Conservation (phyloP, 2,113 vertebrate species). For the Illadopsis cleaveri region DNA sequence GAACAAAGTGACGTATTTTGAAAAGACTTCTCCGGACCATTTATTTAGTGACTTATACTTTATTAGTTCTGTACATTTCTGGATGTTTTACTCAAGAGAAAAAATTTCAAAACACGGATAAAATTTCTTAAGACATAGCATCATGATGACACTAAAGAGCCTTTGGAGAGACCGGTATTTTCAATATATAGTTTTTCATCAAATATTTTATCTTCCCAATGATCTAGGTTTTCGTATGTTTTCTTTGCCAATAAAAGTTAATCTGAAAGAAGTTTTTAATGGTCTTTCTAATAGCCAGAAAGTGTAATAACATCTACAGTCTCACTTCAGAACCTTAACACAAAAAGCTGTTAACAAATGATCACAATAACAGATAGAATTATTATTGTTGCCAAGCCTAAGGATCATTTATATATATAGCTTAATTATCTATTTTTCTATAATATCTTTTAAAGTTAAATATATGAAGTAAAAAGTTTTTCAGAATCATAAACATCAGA, state of each 20-base stretch:
- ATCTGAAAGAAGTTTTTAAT: background rate
- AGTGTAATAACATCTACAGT: background rate
- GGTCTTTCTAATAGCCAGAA: background rate
- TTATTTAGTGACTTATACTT: background rate
- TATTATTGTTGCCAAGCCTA: background rate
- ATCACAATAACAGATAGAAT: background rate
- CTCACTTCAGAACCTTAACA: background rate
- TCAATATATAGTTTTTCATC: background rate
- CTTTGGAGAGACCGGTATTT: background rate
- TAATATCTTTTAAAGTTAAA: background rate
- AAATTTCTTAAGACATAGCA: background rate
- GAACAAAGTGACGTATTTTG: background rate
- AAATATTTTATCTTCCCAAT: background rate
- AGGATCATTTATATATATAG: background rate
- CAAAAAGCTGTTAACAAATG: background rate
- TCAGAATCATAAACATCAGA: background rate
- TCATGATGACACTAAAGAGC: background rate
- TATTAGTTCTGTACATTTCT: background rate
- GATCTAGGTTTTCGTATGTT: background rate
- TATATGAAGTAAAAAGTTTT: background rate
- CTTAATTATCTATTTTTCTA: background rate
- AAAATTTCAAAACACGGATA: background rate
- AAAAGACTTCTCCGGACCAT: background rate
- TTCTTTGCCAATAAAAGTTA: background rate
- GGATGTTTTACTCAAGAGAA: background rate